Evolutionary conservation across 2,888 invertebrate genomes (phyloP).

Genomic region (Apomyelois bistriatella): DNA sequence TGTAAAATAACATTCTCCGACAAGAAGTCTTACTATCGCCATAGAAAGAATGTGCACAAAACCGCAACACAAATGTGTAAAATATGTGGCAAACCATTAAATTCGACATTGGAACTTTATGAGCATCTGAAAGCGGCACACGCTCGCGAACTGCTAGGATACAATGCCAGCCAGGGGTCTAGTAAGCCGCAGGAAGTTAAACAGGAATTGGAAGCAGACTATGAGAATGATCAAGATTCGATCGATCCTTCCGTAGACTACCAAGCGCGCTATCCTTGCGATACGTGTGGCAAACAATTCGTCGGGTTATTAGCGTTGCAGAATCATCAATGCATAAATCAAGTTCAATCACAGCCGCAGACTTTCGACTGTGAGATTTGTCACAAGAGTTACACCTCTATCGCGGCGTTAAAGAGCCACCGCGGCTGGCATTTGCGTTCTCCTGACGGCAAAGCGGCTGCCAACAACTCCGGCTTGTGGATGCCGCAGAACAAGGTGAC

Average conservation of each 20-base stretch:
- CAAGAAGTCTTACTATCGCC: constrained; percentile 81
- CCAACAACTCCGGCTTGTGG: constrained; percentile 74
- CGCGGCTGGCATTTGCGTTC: constrained; percentile 84
- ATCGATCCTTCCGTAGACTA: constrained; percentile 64
- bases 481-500: constrained; percentile 78
- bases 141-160: constrained; percentile 72
- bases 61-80: constrained; percentile 79
- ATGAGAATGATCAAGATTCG: constrained; percentile 60
- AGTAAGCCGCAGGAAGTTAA: constrained; percentile 52
- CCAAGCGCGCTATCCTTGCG: constrained; percentile 76
- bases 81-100: constrained; percentile 82
- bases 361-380: constrained; percentile 83
- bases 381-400: constrained; percentile 82
- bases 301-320: constrained; percentile 73
- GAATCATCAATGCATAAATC: constrained; percentile 77
- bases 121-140: constrained; percentile 82
- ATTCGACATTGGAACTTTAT: constrained; percentile 81
- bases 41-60: constrained; percentile 79
- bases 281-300: constrained; percentile 77
- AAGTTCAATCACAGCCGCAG: constrained; percentile 50
- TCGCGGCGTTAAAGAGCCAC: constrained; percentile 83
- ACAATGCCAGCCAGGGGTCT: constrained; percentile 64
- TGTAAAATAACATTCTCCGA: constrained; percentile 82
- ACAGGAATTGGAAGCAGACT: constrained; percentile 55
- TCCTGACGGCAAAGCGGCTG: constrained; percentile 75